Evolutionary conservation across 1,140 invertebrate genomes (phyloP).

Genomic region (Bradynema listronoti): DNA sequence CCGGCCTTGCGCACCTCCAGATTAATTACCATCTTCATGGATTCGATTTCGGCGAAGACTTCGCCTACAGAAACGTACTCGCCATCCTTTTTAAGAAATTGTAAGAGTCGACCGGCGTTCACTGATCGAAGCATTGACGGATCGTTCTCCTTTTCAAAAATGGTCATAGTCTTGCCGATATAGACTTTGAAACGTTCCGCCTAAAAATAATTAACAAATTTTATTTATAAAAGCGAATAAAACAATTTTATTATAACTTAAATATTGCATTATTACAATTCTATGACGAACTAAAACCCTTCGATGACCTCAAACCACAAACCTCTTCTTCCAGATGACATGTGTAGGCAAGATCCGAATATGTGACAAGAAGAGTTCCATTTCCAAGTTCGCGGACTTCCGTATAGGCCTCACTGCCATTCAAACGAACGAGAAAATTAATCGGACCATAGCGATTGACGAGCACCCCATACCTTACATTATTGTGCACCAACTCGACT

Average conservation of each 20-base stretch:
- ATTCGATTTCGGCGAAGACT: slow-evolving; percentile 92
- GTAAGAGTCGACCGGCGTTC: slow-evolving; percentile 89
- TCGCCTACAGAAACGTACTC: slow-evolving; percentile 82
- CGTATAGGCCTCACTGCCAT: slow-evolving; percentile 79
- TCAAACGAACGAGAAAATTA: slow-evolving; percentile 46
- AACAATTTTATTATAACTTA: neutral
- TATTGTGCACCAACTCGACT: slow-evolving; percentile 84
- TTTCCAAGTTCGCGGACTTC: slow-evolving; percentile 72
- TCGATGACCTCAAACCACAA: no score
- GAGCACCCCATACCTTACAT: slow-evolving; percentile 80
- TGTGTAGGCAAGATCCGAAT: slow-evolving; percentile 85
- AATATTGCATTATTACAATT: no score
- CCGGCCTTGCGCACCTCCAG: slow-evolving; percentile 79
- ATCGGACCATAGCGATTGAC: slow-evolving; percentile 45
- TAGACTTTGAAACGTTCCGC: slow-evolving; percentile 87
- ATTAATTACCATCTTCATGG: slow-evolving; percentile 99
- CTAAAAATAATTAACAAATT: slow-evolving; percentile 29
- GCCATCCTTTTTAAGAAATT: slow-evolving; percentile 84
- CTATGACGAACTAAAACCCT: neutral
- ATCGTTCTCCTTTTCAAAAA: slow-evolving; percentile 98
- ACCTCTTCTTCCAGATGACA: slow-evolving; percentile 95
- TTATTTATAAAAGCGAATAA: neutral
- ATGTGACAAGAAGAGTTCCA: slow-evolving; percentile 72
- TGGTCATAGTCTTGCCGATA: slow-evolving; percentile 92
- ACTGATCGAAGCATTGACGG: slow-evolving; percentile 85